Base-by-base conservation (phyloP, 2,888 invertebrate species). In the Trichopoda pennipes region DNA sequence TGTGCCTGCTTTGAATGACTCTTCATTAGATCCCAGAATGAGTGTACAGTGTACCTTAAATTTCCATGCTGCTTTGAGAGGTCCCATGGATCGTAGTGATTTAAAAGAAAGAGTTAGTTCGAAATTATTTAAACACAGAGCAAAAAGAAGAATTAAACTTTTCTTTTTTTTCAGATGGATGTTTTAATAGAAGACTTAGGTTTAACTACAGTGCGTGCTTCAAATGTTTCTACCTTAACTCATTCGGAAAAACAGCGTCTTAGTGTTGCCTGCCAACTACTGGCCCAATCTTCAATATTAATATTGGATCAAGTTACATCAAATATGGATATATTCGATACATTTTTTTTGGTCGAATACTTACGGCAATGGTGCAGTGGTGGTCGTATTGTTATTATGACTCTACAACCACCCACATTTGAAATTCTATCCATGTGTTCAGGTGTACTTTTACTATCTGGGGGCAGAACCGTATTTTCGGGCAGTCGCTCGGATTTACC, bases 271-370 rank as follows among this genome's bases (percentile, higher is more conserved):
- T 97, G 97, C 87, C 96, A 98, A 86, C 92, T 98, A 47, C 91
- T 98, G 51, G 93, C 97, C 42, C 96, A 97, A 88, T 95, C 96
- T 85, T 96, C 97, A 80, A 93, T 98, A 56, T 92, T 98, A 0
- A 94, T 97, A 35, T 92, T 98, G 75, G 98, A 98, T 90, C 96
- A 97, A 91, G 96, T 98, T 42, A 91, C 91, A 55, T 91, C 90
- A 84, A 91, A 91, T 82, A 91, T 91, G 91, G 98, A 98, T 88
- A 97, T 98, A 84, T 98, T 98, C 87, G 98, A 98, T 88, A 97
- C 98, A 0, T 98, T 98, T 91, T 98, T 98, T 91, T 91, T 98
- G 63, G 95, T 98, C 76, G 98, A 98, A 90, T 98, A 98, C 90
- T 92, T 98, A 85, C 93, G 98, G 84, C 97, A 98, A 90, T 98